A percentile compares a stretch with the other conserved stretches of the same genome.
phyloP scores from a whole-genome alignment of 30 jellyfish, hydroid and myxozoan species.

The Haliclystus octoradiatus region DNA sequence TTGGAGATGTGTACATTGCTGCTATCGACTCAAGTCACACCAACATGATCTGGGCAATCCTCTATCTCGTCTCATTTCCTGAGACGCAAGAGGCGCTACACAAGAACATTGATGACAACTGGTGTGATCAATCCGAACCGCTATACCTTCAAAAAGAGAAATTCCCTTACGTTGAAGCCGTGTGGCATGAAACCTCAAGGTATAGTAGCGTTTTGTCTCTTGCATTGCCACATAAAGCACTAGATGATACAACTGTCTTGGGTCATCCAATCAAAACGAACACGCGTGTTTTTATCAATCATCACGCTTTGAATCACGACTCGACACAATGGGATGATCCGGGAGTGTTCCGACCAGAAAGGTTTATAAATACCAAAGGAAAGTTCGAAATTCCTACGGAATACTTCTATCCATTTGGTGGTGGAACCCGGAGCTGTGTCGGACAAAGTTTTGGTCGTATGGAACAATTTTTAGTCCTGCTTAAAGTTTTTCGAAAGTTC shows the following conservation, averaged over 20 bases:
- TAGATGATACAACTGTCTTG: background rate
- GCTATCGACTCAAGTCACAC: background rate
- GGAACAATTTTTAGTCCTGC: background rate
- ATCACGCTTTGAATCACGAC: background rate
- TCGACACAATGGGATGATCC: background rate
- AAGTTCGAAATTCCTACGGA: background rate
- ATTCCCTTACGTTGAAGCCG: background rate
- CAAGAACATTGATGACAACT: background rate
- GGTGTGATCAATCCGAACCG: background rate
- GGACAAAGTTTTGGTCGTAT: background rate
- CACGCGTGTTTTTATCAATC: background rate
- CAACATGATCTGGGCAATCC: background rate
- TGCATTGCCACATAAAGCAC: background rate
- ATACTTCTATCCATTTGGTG: background rate
- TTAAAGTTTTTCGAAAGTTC: background rate
- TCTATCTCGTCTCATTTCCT: background rate
- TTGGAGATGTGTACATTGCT: background rate
- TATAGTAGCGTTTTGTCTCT: background rate
- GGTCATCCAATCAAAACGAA: background rate
- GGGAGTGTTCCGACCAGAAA: background rate
- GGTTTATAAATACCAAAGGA: background rate
- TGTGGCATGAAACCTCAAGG: background rate
- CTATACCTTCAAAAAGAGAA: background rate
- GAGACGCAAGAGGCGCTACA: background rate
- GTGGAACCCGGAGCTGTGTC: background rate